phyloP scores from a whole-genome alignment of 2,888 invertebrate species.

The Helobdella robusta region DNA sequence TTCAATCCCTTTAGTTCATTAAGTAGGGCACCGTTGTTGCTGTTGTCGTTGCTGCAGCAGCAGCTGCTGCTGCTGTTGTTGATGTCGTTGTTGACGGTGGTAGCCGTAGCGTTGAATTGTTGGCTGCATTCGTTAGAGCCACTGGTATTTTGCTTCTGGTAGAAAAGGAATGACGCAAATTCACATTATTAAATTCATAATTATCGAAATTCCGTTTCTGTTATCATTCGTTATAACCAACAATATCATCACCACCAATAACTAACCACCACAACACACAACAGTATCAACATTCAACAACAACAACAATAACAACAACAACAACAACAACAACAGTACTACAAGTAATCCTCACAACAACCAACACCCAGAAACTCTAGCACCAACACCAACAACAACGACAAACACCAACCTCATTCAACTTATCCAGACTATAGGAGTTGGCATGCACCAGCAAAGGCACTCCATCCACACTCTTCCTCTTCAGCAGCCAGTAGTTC shows the following conservation, averaged over 20 bases:
- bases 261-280: not conserved
- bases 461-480: constrained; percentile 88
- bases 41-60: not conserved
- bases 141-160: too few relatives aligned
- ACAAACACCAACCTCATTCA: not conserved
- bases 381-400: not conserved
- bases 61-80: not conserved
- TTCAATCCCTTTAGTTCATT: constrained; percentile 7
- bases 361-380: not conserved
- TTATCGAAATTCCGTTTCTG: too few relatives aligned
- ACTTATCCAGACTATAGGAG: constrained; percentile 12
- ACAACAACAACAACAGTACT: not conserved
- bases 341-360: not conserved
- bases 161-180: too few relatives aligned
- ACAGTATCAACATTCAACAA: too few relatives aligned
- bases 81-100: not conserved
- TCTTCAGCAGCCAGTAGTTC: constrained; percentile 92
- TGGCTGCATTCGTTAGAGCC: too few relatives aligned
- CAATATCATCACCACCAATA: too few relatives aligned
- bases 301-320: not conserved
- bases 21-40: not conserved
- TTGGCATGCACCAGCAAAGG: constrained; percentile 71
- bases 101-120: too few relatives aligned
- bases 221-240: too few relatives aligned
- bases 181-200: too few relatives aligned